Evolutionary conservation across 2,888 invertebrate species (phyloP), one percentile per base, ranked within the genome.

Genomic region (Epirrhoe alternata): DNA sequence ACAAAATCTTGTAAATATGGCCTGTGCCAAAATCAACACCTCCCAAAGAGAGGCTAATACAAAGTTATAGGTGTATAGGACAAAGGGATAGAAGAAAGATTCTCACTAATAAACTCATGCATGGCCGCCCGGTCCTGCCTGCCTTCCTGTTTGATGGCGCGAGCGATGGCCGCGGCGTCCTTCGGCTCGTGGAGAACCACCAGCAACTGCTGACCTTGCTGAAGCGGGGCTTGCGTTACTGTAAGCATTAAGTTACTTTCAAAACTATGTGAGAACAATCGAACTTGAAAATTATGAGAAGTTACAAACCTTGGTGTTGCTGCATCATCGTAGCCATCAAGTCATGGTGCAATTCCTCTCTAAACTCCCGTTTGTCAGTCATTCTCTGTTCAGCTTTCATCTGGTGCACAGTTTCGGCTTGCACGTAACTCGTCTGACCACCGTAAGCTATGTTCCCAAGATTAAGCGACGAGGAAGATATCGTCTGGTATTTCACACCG

Each of bases 321-420:
- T 93, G 92, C 89, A 93, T 89, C 88, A 93, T 92, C 6, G 90
- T 89, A 8, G 91, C 89, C 91, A 93, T 92, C 55, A 93, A 79
- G 64, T 95, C 95, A 76, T 95, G 95, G 71, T 94, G 94, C 75
- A 94, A 87, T 75, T 94, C 94, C 66, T 92, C 92, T 5, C 92
- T 82, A 74, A 86, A 92, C 84, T 89, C 89, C 76, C 90, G 80
- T 87, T 93, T 88, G 85, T 89, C 89, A 71, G 38, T 42, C 38
- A 77, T 69, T 57, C 87, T 74, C 69, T 86, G 86, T 64, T 89
- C 88, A 0, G 85, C 82, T 79, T 90, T 90, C 63, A 85, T 81
- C 61, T 78, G 90, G 77, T 81, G 88, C 16, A 87, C 83, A 1
- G 80, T 79, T 73, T 86, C 88, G 6, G 83, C 84, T 69, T 87